Evolutionary conservation across 1,140 invertebrate species (phyloP), one percentile per base, ranked within the genome.

Genomic region (Drosophila nigromelanica): DNA sequence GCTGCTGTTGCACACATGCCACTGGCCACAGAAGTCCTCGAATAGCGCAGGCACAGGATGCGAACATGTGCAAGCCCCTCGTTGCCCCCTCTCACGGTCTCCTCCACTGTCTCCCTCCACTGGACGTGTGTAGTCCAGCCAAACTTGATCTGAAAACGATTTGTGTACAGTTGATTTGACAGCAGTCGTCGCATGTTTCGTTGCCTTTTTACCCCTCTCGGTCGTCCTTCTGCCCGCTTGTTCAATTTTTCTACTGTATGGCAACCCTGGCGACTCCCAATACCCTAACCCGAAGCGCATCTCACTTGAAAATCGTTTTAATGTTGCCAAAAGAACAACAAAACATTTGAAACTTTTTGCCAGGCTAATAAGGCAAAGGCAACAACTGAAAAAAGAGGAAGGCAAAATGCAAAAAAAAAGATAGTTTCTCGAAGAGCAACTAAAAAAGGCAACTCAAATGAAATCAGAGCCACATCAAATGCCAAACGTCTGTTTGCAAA

Each of bases 121-220:
- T 24, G 1, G 14, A 8, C 14, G 5, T 21, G n/a, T 45, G 6
- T 14, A 18, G 56, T 18, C 4, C 15, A 7, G 40, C 55, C 24
- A 40, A 67, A 55, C 14, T 50, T 59, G 37, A 80, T 80, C 67
- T 76, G 54, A 64, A 63, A 80, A 76, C 73, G 78, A 80, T 80
- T 80, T 80, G 77, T 76, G 62, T 74, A 77, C 73, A 76, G 64
- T 71, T 71, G 76, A 75, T 80, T 80, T 80, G 78, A 63, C 73
- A 80, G 73, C 47, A 60, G 43, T 24, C 18, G 5, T 45, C 54
- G 54, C 12, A 45, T 45, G 24, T 43, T n/a, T 21, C n/a, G 4
- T 11, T 30, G 24, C 24, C 24, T 79, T 70, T 60, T 51, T 78
- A 69, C 54, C 55, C 55, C 58, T 35, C 30, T 73, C 18, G 0